phyloP scores from a whole-genome alignment of 2,888 invertebrate genomes.

The Agrilus cyanescens region DNA sequence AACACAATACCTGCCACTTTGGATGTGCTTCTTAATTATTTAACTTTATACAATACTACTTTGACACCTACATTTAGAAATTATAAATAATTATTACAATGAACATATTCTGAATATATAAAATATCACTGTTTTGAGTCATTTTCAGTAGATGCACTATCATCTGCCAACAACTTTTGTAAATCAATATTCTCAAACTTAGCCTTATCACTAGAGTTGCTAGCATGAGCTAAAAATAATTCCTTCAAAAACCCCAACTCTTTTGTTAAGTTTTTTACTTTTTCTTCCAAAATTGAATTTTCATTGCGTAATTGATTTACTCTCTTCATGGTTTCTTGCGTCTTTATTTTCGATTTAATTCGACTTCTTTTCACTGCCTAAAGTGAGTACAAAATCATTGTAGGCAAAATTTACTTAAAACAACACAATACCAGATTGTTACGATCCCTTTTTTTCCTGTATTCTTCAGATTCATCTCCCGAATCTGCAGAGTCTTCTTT shows the following conservation, averaged over 20 bases:
- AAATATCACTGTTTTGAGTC: too few relatives aligned
- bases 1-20: too few relatives aligned
- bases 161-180: slow-evolving; percentile 44
- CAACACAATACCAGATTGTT: slow-evolving; percentile 57
- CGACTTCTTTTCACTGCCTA: slow-evolving; percentile 76
- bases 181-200: slow-evolving; percentile 47
- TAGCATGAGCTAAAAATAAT: slow-evolving; percentile 68
- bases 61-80: too few relatives aligned
- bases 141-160: slow-evolving; percentile 14
- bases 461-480: slow-evolving; percentile 55
- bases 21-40: too few relatives aligned
- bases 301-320: slow-evolving; percentile 66
- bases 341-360: slow-evolving; percentile 64
- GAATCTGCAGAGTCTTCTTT: slow-evolving; percentile 44
- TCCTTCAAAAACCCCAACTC: slow-evolving; percentile 72
- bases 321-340: slow-evolving; percentile 62
- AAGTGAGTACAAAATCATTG: slow-evolving; percentile 11
- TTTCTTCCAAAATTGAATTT: slow-evolving; percentile 68
- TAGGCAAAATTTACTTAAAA: neutral
- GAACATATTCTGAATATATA: too few relatives aligned
- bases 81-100: too few relatives aligned
- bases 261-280: slow-evolving; percentile 68
- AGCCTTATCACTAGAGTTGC: slow-evolving; percentile 41
- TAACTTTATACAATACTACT: too few relatives aligned
- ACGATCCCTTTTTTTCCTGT: slow-evolving; percentile 59